phyloP scores from a whole-genome alignment of 2,888 invertebrate species.

The Mythimna vitellina region DNA sequence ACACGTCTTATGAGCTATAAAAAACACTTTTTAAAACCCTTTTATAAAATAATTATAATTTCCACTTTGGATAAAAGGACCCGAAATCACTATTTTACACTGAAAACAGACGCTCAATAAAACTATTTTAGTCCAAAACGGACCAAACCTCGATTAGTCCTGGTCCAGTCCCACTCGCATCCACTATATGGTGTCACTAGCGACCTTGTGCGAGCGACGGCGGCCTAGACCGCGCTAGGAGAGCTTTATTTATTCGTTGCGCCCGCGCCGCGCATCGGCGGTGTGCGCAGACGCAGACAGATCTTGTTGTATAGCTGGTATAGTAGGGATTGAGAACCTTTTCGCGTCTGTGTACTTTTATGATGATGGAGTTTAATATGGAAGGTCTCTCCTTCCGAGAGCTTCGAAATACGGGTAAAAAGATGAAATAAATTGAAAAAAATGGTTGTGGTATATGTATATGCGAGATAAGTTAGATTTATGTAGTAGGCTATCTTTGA shows the following conservation, averaged over 20 bases:
- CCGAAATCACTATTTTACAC: neutral
- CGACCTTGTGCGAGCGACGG: constrained; percentile 75
- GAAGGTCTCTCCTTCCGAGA: no score
- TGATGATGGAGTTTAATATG: no score
- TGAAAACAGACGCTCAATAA: neutral
- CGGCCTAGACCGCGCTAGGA: constrained; percentile 76
- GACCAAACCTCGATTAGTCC: constrained; percentile 8
- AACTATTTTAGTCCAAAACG: neutral
- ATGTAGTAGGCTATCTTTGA: no score
- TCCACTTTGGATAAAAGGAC: neutral
- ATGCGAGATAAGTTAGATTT: no score
- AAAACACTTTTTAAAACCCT: neutral
- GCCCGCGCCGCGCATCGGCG: constrained; percentile 59
- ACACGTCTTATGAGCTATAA: neutral
- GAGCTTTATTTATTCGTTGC: constrained; percentile 73
- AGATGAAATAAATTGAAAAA: no score
- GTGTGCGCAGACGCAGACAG: constrained; percentile 55
- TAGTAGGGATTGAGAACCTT: constrained; percentile 26
- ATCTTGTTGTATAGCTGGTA: constrained; percentile 48
- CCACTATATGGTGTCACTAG: constrained; percentile 57
- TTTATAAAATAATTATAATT: neutral
- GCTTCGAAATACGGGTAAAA: no score
- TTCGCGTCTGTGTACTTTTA: neutral
- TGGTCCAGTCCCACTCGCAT: constrained; percentile 31
- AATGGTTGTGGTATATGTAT: no score